Evolutionary conservation across 2,797 vertebrate species (phyloP).

Genomic region (Scolopax bukidnonensis): DNA sequence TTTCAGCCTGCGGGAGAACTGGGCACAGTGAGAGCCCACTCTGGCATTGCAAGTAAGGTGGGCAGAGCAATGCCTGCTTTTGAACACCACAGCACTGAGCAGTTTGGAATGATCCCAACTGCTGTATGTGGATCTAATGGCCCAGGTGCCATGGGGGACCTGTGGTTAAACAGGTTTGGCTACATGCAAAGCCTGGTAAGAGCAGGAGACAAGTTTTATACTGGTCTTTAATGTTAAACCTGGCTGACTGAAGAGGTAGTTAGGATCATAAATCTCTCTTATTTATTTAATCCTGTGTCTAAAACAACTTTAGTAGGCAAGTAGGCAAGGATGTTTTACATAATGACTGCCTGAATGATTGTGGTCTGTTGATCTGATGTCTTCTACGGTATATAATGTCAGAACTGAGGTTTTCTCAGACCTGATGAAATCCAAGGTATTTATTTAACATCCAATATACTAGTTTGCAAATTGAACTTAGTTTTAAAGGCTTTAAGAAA

Average conservation of each 20-base stretch:
- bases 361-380: background rate
- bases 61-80: background rate
- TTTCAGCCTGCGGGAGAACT: background rate
- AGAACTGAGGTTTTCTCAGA: background rate
- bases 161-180: background rate
- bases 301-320: background rate
- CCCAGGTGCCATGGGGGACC: fast-evolving
- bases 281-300: background rate
- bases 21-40: fast-evolving
- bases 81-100: background rate
- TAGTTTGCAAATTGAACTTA: background rate
- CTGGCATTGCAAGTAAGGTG: background rate
- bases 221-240: background rate
- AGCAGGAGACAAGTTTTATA: background rate
- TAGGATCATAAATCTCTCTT: background rate
- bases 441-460: background rate
- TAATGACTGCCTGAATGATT: slow-evolving; percentile 17
- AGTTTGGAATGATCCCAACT: background rate
- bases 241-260: background rate
- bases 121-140: background rate
- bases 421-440: background rate
- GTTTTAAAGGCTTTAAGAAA: background rate
- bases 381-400: background rate
- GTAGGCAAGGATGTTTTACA: background rate
- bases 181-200: background rate